phyloP scores from a whole-genome alignment of 1,140 invertebrate species.

The Penaeus chinensis region DNA sequence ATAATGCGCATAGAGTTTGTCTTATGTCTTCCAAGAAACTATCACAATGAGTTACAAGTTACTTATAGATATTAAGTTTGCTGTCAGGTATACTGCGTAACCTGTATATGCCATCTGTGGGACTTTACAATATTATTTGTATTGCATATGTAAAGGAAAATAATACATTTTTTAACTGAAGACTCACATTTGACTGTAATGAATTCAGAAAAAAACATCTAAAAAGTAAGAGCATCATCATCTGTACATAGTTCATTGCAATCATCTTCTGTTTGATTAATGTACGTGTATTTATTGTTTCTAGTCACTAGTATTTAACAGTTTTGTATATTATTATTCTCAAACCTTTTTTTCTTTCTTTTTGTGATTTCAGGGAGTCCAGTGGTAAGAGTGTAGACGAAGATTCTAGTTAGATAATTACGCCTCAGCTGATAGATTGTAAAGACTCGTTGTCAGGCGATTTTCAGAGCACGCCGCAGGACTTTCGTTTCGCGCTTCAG shows the following conservation, averaged over 20 bases:
- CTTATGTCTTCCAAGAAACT: conserved; percentile 16
- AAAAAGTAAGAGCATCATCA: not conserved
- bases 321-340: not conserved
- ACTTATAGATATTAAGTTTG: too few relatives aligned
- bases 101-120: not conserved
- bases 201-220: not conserved
- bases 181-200: not conserved
- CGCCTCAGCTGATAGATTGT: too few relatives aligned
- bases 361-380: conserved; percentile 17
- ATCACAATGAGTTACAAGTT: not conserved
- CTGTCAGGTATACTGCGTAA: not conserved
- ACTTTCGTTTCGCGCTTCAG: too few relatives aligned
- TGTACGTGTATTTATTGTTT: conserved; percentile 4
- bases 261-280: conserved; percentile 10
- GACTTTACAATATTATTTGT: not conserved
- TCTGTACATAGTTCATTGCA: conserved; percentile 15
- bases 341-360: conserved; percentile 14
- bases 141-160: not conserved
- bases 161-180: not conserved
- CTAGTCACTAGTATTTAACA: conserved; percentile 13
- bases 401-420: not conserved
- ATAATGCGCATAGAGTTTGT: not conserved
- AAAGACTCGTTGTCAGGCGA: too few relatives aligned
- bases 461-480: too few relatives aligned
- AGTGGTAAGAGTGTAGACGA: conserved; percentile 6